phyloP scores from a whole-genome alignment of 2,797 vertebrate species.

The Alauda arvensis region DNA sequence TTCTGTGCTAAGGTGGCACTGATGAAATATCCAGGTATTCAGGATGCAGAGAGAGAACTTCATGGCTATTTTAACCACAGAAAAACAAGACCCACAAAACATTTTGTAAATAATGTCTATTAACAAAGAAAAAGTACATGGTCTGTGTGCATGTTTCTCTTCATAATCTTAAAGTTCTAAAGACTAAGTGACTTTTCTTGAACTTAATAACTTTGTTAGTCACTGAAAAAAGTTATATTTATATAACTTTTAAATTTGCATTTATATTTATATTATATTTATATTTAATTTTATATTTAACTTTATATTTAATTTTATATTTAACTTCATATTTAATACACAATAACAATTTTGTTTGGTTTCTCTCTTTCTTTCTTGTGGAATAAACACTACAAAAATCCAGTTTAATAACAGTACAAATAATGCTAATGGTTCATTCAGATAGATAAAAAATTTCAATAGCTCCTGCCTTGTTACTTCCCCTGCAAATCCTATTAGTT shows the following conservation, averaged over 20 bases:
- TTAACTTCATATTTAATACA: conserved; percentile 11
- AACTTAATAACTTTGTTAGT: conserved; percentile 28
- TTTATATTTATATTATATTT: no score
- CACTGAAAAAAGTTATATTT: conserved; percentile 22
- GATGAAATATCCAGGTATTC: background rate
- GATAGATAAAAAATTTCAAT: background rate
- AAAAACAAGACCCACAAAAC: conserved; percentile 14
- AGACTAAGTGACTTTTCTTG: background rate
- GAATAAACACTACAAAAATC: conserved; percentile 28
- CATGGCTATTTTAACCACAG: background rate
- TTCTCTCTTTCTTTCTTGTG: background rate
- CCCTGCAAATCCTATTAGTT: conserved; percentile 1
- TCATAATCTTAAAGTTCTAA: conserved; percentile 30
- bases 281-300: no score
- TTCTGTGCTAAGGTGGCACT: background rate
- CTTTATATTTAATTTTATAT: background rate
- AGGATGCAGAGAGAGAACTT: background rate
- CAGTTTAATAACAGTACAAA: background rate
- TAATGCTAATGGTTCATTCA: conserved; percentile 40
- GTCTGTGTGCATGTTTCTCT: background rate
- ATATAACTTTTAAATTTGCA: no score
- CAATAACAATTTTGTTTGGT: background rate
- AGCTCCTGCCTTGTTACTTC: conserved; percentile 16
- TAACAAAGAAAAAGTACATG: conserved; percentile 17
- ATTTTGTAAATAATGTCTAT: background rate